Evolutionary conservation across 2,797 vertebrate genomes (phyloP).

Genomic region (Sebastes hubbsi): DNA sequence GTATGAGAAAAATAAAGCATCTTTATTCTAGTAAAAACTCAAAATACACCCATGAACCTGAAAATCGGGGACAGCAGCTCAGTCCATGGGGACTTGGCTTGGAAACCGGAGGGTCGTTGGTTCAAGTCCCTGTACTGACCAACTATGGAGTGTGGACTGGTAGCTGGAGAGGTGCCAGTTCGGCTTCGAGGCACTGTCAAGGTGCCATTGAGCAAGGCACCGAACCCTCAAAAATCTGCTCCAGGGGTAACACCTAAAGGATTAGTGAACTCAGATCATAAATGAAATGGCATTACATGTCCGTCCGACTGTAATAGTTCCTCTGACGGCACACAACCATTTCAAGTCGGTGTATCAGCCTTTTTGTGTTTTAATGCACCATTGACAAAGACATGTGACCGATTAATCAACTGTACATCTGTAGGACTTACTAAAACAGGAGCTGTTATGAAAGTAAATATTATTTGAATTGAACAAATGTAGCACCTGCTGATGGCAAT

Average conservation of each 20-base stretch:
- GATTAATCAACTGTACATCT: neutral
- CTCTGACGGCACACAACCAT: neutral
- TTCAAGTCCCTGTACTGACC: no score
- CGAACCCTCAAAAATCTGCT: no score
- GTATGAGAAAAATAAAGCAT: no score
- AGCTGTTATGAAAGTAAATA: neutral
- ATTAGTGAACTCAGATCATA: constrained; percentile 14
- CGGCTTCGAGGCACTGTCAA: no score
- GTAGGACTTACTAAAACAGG: neutral
- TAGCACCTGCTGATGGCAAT: neutral
- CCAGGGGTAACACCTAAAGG: neutral
- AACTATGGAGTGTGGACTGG: no score
- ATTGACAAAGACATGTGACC: neutral
- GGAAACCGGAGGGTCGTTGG: no score
- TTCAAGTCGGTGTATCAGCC: neutral
- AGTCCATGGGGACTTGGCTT: no score
- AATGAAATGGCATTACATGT: neutral
- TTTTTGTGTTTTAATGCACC: neutral
- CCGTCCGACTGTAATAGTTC: neutral
- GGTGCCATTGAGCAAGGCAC: no score
- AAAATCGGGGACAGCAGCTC: no score
- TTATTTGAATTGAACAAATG: neutral
- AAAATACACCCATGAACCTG: no score
- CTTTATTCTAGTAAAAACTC: no score
- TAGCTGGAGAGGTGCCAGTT: no score